Conservation (phyloP, 64 coral and sea anemone genomes). For the Acropora tenuis region DNA sequence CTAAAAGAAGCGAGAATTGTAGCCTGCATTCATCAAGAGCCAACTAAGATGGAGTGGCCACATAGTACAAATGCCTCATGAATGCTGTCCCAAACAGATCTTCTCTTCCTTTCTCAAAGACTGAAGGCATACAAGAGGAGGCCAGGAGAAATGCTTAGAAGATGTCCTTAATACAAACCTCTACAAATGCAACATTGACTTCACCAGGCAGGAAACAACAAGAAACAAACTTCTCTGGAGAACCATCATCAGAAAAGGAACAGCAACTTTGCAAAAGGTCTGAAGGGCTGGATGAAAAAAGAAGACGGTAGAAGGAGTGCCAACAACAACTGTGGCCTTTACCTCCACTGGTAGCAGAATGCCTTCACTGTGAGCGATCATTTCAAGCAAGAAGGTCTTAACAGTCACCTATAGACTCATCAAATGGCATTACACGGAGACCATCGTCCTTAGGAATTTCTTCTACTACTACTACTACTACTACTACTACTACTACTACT, state of each 20-base stretch:
- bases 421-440: background rate
- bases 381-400: slow-evolving; percentile 1
- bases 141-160: slow-evolving; percentile 19
- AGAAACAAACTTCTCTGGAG: slow-evolving; percentile 24
- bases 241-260: slow-evolving; percentile 11
- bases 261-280: slow-evolving; percentile 24
- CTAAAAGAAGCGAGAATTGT: background rate
- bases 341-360: background rate
- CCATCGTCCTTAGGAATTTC: background rate
- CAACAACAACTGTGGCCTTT: background rate
- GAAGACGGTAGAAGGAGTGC: background rate
- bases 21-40: slow-evolving; percentile 1
- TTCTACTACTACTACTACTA: too few relatives aligned
- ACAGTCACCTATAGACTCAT: slow-evolving; percentile 26
- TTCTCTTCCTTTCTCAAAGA: too few relatives aligned
- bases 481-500: too few relatives aligned
- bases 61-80: background rate
- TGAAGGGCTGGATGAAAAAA: background rate
- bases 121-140: background rate
- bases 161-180: slow-evolving; percentile 34
- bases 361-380: slow-evolving; percentile 16
- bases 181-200: slow-evolving; percentile 35
- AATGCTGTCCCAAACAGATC: too few relatives aligned
- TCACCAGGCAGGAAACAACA: slow-evolving; percentile 17
- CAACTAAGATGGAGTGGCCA: slow-evolving; percentile 48